Evolutionary conservation across 2,888 invertebrate species (phyloP).

Genomic region (Scaptomyza flava): DNA sequence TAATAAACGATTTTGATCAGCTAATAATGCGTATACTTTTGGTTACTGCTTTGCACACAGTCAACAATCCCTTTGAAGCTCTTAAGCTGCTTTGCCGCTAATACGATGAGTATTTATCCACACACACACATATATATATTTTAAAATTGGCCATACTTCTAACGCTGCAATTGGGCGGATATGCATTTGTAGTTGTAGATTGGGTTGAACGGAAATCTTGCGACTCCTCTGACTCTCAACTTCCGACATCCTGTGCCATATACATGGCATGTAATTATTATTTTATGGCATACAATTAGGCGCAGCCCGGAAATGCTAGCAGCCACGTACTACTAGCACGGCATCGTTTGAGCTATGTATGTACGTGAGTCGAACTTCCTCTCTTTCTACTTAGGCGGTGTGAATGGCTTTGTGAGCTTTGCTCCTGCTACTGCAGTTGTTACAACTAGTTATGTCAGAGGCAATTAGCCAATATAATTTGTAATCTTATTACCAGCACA

Average conservation of each 20-base stretch:
- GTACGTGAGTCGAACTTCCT: conserved; percentile 42
- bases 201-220: conserved; percentile 41
- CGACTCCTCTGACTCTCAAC: conserved; percentile 4
- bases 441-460: conserved; percentile 75
- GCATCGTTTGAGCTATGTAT: conserved; percentile 23
- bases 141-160: not conserved
- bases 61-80: conserved; percentile 7
- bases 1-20: too few species aligned
- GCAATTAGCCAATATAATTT: conserved; percentile 78
- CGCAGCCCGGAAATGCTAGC: conserved; percentile 49
- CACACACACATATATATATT: not conserved
- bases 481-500: conserved; percentile 70
- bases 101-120: not conserved
- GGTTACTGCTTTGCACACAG: not conserved
- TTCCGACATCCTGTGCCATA: conserved; percentile 45
- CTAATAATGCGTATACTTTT: not conserved
- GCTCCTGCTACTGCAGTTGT: conserved; percentile 65
- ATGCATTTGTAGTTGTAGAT: conserved; percentile 11
- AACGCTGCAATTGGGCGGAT: not conserved
- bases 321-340: conserved; percentile 14
- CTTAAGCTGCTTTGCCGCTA: conserved; percentile 10
- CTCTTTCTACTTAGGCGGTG: not conserved
- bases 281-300: conserved; percentile 79
- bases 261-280: conserved; percentile 77
- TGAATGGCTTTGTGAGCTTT: conserved; percentile 30